A percentile compares a stretch with the other conserved stretches of the same genome.
These are phyloP conservation scores for Ursus arctos DNA, from an alignment of 2,113 vertebrate genomes.

Conservation along the genomic window DNA sequence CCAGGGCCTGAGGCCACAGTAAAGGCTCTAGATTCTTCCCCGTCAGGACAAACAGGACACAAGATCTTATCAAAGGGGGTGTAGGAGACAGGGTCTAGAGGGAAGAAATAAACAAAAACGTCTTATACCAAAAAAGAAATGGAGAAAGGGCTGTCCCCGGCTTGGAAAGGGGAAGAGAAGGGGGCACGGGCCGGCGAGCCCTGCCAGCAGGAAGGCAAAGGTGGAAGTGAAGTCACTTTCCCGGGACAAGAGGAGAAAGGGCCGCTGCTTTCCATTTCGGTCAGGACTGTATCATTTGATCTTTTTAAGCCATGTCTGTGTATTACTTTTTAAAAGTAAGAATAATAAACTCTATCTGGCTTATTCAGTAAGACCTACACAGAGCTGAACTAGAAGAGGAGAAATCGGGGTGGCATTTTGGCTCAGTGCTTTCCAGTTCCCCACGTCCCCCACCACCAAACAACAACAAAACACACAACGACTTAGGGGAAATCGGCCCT, in stretches of 20 bases:
- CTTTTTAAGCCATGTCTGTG: background rate
- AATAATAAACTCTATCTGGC: background rate
- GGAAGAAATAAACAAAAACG: background rate
- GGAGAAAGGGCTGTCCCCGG: background rate
- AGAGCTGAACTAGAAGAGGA: background rate
- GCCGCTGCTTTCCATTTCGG: background rate
- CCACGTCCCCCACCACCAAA: background rate
- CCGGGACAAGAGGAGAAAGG: background rate
- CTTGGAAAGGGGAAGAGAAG: background rate
- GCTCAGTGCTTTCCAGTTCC: background rate
- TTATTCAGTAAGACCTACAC: background rate
- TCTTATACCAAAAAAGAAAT: background rate
- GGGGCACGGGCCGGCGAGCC: accelerated
- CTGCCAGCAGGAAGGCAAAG: background rate
- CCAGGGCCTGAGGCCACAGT: background rate
- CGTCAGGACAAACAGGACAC: background rate
- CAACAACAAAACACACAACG: background rate
- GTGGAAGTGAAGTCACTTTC: background rate
- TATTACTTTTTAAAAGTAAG: background rate
- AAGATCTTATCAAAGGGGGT: background rate
- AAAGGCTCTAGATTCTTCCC: background rate
- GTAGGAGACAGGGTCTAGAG: background rate
- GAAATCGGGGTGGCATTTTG: background rate
- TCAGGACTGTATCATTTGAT: too few species aligned
- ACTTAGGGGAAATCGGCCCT: background rate